A percentile compares a stretch with the other conserved stretches of the same genome.
Evolutionary conservation across 2,797 vertebrate genomes (phyloP).

Genomic region (Gymnothorax reevesii): DNA sequence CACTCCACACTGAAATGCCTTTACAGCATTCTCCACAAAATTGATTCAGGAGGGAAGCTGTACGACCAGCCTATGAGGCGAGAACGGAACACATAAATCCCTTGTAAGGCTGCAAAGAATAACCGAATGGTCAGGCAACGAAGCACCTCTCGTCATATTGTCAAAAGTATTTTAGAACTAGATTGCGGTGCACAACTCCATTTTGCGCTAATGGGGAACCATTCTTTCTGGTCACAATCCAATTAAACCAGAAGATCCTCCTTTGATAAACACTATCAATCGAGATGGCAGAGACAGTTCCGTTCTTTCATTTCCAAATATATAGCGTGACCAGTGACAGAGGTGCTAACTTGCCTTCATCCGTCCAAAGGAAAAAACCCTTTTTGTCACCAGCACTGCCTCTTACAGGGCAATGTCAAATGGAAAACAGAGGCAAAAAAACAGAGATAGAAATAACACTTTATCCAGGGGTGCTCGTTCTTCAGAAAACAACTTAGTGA

Average conservation of each 20-base stretch:
- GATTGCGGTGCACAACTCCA: slow-evolving; percentile 49
- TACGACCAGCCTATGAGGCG: neutral
- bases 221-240: slow-evolving; percentile 56
- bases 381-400: slow-evolving; percentile 11
- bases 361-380: slow-evolving; percentile 10
- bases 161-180: slow-evolving; percentile 33
- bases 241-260: slow-evolving; percentile 55
- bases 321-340: slow-evolving; percentile 31
- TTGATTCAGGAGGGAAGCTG: neutral
- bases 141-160: slow-evolving; percentile 23
- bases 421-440: neutral
- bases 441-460: neutral
- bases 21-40: neutral
- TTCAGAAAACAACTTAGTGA: neutral
- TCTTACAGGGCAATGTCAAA: slow-evolving; percentile 27
- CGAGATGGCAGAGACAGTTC: slow-evolving; percentile 34
- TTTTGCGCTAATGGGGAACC: slow-evolving; percentile 50
- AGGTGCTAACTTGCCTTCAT: slow-evolving; percentile 21
- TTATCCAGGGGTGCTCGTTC: neutral
- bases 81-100: slow-evolving; percentile 17
- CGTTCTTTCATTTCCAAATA: slow-evolving; percentile 45
- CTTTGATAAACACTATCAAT: slow-evolving; percentile 54
- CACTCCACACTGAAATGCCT: neutral
- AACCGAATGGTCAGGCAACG: neutral
- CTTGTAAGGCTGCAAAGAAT: neutral